These are phyloP conservation scores for Tympanoctomys barrerae DNA, from an alignment of 2,797 vertebrate species.

Conservation along the genomic window DNA sequence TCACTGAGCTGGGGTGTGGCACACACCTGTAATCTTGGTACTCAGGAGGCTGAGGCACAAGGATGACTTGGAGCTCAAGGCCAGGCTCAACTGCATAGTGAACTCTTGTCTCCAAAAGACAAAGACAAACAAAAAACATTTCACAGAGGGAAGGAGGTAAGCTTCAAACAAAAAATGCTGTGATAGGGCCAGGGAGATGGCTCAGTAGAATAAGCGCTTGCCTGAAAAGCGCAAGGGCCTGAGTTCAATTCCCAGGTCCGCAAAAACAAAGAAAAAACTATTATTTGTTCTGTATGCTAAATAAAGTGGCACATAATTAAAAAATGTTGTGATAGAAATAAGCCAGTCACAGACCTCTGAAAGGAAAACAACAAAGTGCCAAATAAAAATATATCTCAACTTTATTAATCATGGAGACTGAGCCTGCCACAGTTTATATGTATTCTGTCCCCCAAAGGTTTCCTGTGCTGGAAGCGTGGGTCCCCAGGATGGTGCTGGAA, in stretches of 20 bases:
- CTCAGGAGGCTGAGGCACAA: no score
- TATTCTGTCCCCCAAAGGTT: not conserved
- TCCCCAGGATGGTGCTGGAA: not conserved
- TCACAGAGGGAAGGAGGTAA: not conserved
- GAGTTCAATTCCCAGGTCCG: no score
- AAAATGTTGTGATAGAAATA: constrained; percentile 22
- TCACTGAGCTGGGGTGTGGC: not conserved
- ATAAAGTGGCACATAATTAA: not conserved
- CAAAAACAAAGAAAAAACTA: no score
- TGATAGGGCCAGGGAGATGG: no score
- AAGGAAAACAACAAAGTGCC: constrained; percentile 42
- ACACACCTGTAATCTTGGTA: no score
- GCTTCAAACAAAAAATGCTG: constrained; percentile 46
- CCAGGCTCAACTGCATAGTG: not conserved
- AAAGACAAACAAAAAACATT: not conserved
- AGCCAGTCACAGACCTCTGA: constrained; percentile 14
- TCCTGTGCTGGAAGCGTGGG: not conserved
- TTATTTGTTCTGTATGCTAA: no score
- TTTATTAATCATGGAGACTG: constrained; percentile 17
- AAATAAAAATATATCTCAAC: constrained; percentile 13
- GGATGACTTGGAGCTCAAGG: not conserved
- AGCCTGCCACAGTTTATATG: not conserved
- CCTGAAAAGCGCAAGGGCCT: no score
- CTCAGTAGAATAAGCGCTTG: no score
- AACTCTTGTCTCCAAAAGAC: not conserved